These are phyloP conservation scores for Lepidocyrtinus sp. DNA, from an alignment of 2,888 invertebrate genomes.

Conservation along the genomic window DNA sequence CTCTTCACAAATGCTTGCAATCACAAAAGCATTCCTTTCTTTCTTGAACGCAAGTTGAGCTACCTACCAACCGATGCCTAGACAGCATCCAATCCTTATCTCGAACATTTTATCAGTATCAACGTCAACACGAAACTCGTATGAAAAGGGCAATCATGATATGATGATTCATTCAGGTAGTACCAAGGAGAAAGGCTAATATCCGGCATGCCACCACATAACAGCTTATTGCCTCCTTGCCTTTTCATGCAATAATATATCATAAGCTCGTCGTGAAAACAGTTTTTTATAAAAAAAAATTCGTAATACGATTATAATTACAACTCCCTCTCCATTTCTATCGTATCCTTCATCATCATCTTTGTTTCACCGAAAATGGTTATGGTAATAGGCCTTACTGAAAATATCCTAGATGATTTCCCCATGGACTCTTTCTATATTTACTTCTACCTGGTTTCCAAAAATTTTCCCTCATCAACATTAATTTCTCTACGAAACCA, in stretches of 20 bases:
- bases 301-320: slow-evolving; percentile 40
- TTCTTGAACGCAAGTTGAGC: slow-evolving; percentile 1
- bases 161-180: neutral
- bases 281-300: neutral
- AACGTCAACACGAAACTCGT: slow-evolving; percentile 28
- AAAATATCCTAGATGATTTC: slow-evolving; percentile 3
- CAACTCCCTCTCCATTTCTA: slow-evolving; percentile 24
- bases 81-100: no score
- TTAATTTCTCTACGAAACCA: neutral
- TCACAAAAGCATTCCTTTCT: slow-evolving; percentile 18
- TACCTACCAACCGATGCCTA: no score
- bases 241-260: slow-evolving; percentile 29
- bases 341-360: neutral
- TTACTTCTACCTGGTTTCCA: neutral
- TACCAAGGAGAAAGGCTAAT: slow-evolving; percentile 29
- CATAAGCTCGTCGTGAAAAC: slow-evolving; percentile 9
- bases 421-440: no score
- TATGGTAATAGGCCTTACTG: neutral
- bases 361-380: neutral
- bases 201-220: slow-evolving; percentile 27
- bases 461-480: neutral
- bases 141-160: slow-evolving; percentile 31
- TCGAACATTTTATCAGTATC: slow-evolving; percentile 4
- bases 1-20: neutral
- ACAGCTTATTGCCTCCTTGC: neutral